Percentiles rank a stretch among this genome's conserved stretches.
phyloP scores from a whole-genome alignment of 2,797 vertebrate species.

The Pempheris klunzingeri region DNA sequence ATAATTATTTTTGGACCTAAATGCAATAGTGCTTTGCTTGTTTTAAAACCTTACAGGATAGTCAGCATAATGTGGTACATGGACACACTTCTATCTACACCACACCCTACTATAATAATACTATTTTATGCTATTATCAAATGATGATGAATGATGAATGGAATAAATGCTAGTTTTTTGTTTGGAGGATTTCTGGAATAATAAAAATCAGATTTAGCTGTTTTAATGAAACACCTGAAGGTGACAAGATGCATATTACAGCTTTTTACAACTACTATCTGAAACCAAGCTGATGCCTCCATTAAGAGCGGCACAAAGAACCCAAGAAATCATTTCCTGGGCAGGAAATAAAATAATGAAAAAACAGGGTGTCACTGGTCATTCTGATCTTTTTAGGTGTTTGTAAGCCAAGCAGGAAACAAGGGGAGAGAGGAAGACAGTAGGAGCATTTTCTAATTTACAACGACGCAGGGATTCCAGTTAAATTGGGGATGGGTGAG shows the following conservation, averaged over 20 bases:
- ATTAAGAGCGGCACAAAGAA: not conserved
- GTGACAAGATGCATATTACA: not conserved
- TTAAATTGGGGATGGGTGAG: constrained; percentile 7
- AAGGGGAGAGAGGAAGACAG: not conserved
- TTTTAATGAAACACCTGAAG: not conserved
- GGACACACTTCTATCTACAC: not conserved
- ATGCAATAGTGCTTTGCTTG: not conserved
- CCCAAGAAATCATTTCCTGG: not conserved
- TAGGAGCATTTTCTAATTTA: constrained; percentile 40
- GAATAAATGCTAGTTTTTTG: not conserved
- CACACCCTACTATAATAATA: not conserved
- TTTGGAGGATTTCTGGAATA: not conserved
- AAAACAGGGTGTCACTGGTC: not conserved
- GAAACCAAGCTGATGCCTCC: not conserved
- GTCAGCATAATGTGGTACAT: not conserved
- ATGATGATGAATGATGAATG: not conserved
- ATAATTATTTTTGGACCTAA: not conserved
- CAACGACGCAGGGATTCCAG: constrained; percentile 35
- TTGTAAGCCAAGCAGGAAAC: constrained; percentile 11
- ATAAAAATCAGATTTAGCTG: not conserved
- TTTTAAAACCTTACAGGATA: not conserved
- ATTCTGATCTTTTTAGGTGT: not conserved
- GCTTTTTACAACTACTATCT: not conserved
- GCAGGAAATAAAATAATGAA: not conserved
- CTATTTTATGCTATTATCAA: not conserved